phyloP scores from a whole-genome alignment of 2,797 vertebrate genomes.

The Miopithecus talapoin region DNA sequence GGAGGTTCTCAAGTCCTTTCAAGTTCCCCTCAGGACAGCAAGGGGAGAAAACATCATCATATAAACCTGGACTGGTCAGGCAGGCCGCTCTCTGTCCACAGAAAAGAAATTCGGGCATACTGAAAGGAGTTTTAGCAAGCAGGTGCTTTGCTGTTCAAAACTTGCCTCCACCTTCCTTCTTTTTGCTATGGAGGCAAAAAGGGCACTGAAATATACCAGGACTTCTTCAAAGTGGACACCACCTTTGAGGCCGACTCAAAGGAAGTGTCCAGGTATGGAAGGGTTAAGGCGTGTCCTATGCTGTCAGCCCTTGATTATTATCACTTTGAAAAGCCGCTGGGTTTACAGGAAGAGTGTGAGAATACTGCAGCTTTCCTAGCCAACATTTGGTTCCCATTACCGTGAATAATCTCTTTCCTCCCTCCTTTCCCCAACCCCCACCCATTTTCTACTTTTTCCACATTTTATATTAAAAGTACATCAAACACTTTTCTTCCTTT shows the following conservation, averaged over 20 bases:
- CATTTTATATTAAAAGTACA: constrained; percentile 83
- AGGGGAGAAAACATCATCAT: not conserved
- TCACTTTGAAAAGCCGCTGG: constrained; percentile 79
- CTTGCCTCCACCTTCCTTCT: not conserved
- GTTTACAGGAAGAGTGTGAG: constrained; percentile 84
- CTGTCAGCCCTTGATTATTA: constrained; percentile 41
- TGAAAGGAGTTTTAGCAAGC: not conserved
- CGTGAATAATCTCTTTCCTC: constrained; percentile 83
- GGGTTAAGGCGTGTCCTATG: constrained; percentile 79
- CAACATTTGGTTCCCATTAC: constrained; percentile 93
- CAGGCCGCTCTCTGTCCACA: too few species aligned
- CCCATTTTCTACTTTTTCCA: constrained; percentile 71
- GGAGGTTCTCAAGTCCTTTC: not conserved
- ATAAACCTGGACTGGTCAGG: not conserved
- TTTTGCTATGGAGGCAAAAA: not conserved
- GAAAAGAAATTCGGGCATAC: not conserved
- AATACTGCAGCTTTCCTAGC: constrained; percentile 74
- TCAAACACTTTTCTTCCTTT: constrained; percentile 81
- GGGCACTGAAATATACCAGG: not conserved
- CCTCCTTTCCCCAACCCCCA: constrained; percentile 79
- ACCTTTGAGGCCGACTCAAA: not conserved
- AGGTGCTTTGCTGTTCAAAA: not conserved
- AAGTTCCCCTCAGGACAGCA: not conserved
- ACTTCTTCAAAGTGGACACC: not conserved
- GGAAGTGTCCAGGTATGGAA: constrained; percentile 53